These are phyloP conservation scores for Panzeria rudis DNA, from an alignment of 2,888 invertebrate genomes.

Conservation along the genomic window DNA sequence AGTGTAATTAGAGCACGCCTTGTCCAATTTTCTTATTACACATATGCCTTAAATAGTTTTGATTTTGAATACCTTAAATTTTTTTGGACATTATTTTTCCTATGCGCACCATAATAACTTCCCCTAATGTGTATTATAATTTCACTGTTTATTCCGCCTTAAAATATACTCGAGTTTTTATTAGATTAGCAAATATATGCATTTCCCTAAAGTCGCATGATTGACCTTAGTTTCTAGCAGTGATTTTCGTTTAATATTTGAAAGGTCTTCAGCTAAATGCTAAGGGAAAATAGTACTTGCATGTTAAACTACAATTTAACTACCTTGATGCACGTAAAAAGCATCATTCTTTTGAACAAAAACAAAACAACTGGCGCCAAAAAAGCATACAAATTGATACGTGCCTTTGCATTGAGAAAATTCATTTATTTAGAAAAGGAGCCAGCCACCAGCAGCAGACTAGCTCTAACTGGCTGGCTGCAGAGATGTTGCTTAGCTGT, in stretches of 20 bases:
- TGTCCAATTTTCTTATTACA: too few relatives aligned
- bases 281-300: neutral
- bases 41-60: too few relatives aligned
- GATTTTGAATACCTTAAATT: too few relatives aligned
- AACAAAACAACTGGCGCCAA: constrained; percentile 50
- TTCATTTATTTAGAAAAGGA: constrained; percentile 39
- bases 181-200: neutral
- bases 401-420: constrained; percentile 57
- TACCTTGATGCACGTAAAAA: constrained; percentile 66
- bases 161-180: constrained; percentile 5
- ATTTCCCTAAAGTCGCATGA: neutral
- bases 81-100: too few relatives aligned
- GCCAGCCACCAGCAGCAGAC: neutral
- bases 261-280: constrained; percentile 25
- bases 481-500: constrained; percentile 2
- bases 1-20: too few relatives aligned
- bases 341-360: constrained; percentile 25
- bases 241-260: constrained; percentile 31
- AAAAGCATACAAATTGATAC: constrained; percentile 59
- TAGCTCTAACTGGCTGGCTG: constrained; percentile 1
- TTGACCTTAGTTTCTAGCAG: constrained; percentile 4
- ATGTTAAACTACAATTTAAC: constrained; percentile 41
- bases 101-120: too few relatives aligned
- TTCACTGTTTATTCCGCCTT: neutral
- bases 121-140: neutral